These are phyloP conservation scores for Drosophila multiciliata DNA, from an alignment of 2,888 invertebrate genomes.

Conservation along the genomic window DNA sequence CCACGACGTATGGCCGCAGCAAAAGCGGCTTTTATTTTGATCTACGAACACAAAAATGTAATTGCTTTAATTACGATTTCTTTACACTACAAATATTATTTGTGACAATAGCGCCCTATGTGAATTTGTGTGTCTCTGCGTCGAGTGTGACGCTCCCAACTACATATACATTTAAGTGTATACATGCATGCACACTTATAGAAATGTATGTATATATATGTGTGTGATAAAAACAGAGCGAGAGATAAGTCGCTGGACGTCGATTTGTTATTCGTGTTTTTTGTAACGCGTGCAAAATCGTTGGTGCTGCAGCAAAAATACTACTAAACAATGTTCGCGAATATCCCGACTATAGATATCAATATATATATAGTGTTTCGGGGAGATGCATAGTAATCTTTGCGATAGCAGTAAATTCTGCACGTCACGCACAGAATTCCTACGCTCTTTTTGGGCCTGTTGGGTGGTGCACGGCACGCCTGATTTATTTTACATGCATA, in stretches of 20 bases:
- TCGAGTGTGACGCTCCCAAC: conserved; percentile 14
- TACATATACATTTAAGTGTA: conserved; percentile 1
- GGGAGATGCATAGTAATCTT: conserved; percentile 25
- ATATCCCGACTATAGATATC: background rate
- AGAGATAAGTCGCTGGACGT: conserved; percentile 40
- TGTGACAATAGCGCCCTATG: conserved; percentile 5
- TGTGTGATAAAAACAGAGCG: conserved; percentile 48
- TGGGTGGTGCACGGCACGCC: conserved; percentile 41
- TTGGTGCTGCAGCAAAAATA: conserved; percentile 16
- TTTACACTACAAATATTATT: conserved; percentile 21
- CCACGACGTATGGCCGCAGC: conserved; percentile 46
- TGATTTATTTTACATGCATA: conserved; percentile 34
- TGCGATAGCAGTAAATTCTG: conserved; percentile 23
- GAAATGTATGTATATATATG: conserved; percentile 2
- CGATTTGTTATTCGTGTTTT: conserved; percentile 34
- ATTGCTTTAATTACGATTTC: conserved; percentile 29
- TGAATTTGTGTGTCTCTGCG: conserved; percentile 6
- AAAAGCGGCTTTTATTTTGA: conserved; percentile 46
- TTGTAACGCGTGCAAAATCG: conserved; percentile 59
- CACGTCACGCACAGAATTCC: conserved; percentile 52
- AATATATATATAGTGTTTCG: background rate
- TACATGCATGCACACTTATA: conserved; percentile 16
- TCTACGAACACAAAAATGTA: conserved; percentile 47
- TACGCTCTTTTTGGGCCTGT: conserved; percentile 23
- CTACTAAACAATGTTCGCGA: conserved; percentile 32